Base-by-base conservation (phyloP, 2,888 invertebrate genomes). In the Tribolium freemani region DNA sequence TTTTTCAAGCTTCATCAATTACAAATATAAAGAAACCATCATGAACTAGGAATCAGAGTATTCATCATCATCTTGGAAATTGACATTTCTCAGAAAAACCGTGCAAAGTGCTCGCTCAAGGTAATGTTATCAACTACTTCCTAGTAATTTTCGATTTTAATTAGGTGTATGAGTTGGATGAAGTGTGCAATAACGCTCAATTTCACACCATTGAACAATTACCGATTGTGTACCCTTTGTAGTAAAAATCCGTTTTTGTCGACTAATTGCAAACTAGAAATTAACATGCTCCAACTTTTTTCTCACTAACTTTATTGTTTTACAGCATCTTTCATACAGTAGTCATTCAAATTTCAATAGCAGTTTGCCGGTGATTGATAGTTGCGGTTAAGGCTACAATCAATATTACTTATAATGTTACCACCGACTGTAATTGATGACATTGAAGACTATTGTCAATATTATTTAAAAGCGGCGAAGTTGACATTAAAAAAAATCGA, bases 1-100 rank as follows among this genome's bases (percentile, higher is more conserved):
- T 57, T 60, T 60, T 48, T 60, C 60, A 60, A 60, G 48, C 48
- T 60, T 13, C 30, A 30, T 30, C 60, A 60, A 60, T 60, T 60
- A 60, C 11, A 26, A 48, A 60, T 60, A 60, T 44, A 48, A 46
- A 60, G 60, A 60, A 60, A 60, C 46, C 48, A 48, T 16, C 45
- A 58, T 60, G 30, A 60, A 8, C 11, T 44, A n/a, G 57, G 48
- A 60, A 60, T 60, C 60, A 60, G 48, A 60, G 64, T 38, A 54
- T 44, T 64, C 53, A 64, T 31, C 46, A 38, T 60, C 60, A 44
- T 57, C 57, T 44, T 8, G 5, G 20, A 57, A 57, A n/a, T 30
- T 30, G 45, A 45, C 64, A 45, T 53, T 64, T 45, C 64, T 20
- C 8, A 21, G 63, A 63, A 63, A 63, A 60, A 26, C 48, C 16